A percentile compares a stretch with the other conserved stretches of the same genome.
phyloP scores from a whole-genome alignment of 2,113 vertebrate genomes.

The Hyaena hyaena region DNA sequence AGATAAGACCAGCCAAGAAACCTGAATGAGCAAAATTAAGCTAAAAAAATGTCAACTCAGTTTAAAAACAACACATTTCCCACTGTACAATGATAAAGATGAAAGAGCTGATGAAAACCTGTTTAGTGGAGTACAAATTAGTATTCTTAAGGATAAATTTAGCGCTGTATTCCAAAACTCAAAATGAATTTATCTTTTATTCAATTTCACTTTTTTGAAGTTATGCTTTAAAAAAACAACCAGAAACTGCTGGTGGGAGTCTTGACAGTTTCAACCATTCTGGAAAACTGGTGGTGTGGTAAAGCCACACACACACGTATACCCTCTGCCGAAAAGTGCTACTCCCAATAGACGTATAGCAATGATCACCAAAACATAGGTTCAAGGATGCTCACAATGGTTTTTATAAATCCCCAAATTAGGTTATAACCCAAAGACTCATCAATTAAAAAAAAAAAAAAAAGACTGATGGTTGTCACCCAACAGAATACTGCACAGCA shows the following conservation, averaged over 20 bases:
- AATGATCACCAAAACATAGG: background rate
- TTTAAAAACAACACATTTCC: conserved; percentile 45
- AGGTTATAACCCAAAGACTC: background rate
- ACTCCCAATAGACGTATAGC: background rate
- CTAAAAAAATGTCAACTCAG: conserved; percentile 18
- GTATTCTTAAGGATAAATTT: background rate
- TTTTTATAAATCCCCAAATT: background rate
- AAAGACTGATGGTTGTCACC: background rate
- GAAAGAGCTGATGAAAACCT: background rate
- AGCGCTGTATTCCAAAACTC: background rate
- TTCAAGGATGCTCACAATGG: background rate
- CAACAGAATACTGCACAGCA: background rate
- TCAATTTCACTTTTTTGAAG: conserved; percentile 7
- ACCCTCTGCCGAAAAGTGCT: background rate
- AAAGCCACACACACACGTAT: background rate
- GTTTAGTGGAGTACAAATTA: background rate
- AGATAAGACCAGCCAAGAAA: background rate
- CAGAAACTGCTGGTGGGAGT: background rate
- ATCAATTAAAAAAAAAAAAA: background rate
- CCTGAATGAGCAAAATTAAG: background rate
- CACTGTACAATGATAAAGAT: conserved; percentile 32
- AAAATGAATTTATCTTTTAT: conserved; percentile 25
- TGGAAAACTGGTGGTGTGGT: background rate
- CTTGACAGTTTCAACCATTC: background rate
- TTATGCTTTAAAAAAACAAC: background rate